These are phyloP conservation scores for Selenia dentaria DNA, from an alignment of 2,888 invertebrate species.

Conservation along the genomic window DNA sequence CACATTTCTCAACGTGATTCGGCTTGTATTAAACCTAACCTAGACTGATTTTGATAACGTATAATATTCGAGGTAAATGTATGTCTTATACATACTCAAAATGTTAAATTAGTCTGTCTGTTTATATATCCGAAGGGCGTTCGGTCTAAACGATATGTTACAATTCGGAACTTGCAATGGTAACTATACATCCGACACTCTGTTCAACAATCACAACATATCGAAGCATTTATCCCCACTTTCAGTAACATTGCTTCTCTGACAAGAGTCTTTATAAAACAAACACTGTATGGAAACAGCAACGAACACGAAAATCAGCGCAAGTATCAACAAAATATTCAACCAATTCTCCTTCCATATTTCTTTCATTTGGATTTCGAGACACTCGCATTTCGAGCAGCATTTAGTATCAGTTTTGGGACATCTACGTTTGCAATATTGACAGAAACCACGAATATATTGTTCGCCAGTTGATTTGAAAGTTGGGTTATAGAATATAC, in stretches of 20 bases:
- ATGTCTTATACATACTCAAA: no score
- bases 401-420: constrained; percentile 67
- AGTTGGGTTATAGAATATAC: constrained; percentile 78
- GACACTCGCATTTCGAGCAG: constrained; percentile 63
- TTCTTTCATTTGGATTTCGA: constrained; percentile 60
- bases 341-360: constrained; percentile 75
- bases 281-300: constrained; percentile 65
- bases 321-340: constrained; percentile 65
- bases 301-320: constrained; percentile 61
- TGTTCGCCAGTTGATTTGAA: constrained; percentile 56
- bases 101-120: no score
- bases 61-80: no score
- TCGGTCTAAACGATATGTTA: no score
- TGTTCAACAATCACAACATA: constrained; percentile 36
- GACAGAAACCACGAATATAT: constrained; percentile 58
- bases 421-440: constrained; percentile 62
- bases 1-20: no score
- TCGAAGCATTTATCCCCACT: constrained; percentile 56
- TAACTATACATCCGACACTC: not conserved
- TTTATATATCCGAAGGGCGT: no score
- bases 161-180: not conserved
- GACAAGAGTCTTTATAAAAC: constrained; percentile 54
- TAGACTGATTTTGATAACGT: no score
- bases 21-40: no score
- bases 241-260: constrained; percentile 38